phyloP scores from a whole-genome alignment of 2,888 invertebrate species.

The Tetranychus truncatus region DNA sequence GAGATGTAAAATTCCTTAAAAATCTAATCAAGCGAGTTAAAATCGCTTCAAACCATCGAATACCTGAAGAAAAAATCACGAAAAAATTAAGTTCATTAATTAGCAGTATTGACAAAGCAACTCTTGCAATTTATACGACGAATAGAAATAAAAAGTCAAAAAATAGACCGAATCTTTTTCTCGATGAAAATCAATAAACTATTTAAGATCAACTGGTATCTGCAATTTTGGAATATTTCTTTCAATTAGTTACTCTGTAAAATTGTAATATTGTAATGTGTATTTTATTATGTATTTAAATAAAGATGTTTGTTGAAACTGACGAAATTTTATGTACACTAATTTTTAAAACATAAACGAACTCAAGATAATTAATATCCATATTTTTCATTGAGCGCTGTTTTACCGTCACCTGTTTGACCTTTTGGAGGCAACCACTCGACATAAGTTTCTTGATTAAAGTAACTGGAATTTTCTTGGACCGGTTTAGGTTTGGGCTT shows the following conservation, averaged over 20 bases:
- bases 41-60: background rate
- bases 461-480: slow-evolving; percentile 14
- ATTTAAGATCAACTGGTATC: too few relatives aligned
- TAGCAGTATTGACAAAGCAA: background rate
- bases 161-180: too few relatives aligned
- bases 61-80: background rate
- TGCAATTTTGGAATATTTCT: too few relatives aligned
- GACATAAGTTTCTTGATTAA: slow-evolving; percentile 9
- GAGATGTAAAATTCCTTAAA: background rate
- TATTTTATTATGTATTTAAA: too few relatives aligned
- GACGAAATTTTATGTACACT: too few relatives aligned
- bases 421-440: slow-evolving; percentile 20
- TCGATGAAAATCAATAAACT: too few relatives aligned
- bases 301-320: too few relatives aligned
- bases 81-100: background rate
- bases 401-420: slow-evolving; percentile 23
- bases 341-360: too few relatives aligned
- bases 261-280: too few relatives aligned
- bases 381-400: slow-evolving; percentile 21
- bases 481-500: slow-evolving; percentile 8
- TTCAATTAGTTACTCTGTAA: too few relatives aligned
- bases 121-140: background rate
- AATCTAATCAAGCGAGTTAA: background rate
- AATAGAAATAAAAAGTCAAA: background rate
- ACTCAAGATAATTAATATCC: slow-evolving; percentile 18